These are phyloP conservation scores for Morbakka virulenta DNA, from an alignment of 30 jellyfish, hydroid and myxozoan genomes.

Conservation along the genomic window DNA sequence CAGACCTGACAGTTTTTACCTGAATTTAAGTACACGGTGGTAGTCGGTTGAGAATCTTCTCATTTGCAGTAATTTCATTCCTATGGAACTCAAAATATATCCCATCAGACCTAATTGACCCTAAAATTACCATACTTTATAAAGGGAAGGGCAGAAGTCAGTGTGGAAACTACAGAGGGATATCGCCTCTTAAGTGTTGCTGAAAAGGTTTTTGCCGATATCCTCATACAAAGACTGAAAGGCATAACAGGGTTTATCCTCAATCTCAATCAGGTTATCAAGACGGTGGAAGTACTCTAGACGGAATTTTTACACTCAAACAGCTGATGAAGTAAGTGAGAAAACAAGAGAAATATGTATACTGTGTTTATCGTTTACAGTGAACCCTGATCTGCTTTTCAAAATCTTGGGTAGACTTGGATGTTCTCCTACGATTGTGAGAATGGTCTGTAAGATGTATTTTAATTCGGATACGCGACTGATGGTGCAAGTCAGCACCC, in stretches of 20 bases:
- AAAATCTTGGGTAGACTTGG: neutral
- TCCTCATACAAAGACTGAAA: conserved; percentile 22
- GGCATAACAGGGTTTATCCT: conserved; percentile 11
- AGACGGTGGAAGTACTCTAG: conserved; percentile 1
- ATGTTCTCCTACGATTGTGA: neutral
- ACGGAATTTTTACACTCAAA: conserved; percentile 18
- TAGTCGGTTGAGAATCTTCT: conserved; percentile 15
- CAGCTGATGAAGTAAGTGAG: conserved; percentile 43
- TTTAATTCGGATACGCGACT: too few relatives aligned
- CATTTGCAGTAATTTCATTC: neutral
- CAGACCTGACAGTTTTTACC: conserved; percentile 58
- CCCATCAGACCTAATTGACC: conserved; percentile 38
- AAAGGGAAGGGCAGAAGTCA: conserved; percentile 36
- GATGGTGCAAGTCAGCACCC: too few relatives aligned
- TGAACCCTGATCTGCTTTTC: neutral
- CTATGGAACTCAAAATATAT: conserved; percentile 40
- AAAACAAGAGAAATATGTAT: conserved; percentile 3
- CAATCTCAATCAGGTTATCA: conserved; percentile 56
- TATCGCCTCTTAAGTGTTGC: conserved; percentile 26
- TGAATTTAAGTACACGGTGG: conserved; percentile 46
- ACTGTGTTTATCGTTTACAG: too few relatives aligned
- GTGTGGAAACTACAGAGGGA: conserved; percentile 52
- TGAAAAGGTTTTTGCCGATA: conserved; percentile 14
- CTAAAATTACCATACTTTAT: conserved; percentile 23
- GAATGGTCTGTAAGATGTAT: too few relatives aligned